Percentiles rank a stretch among this genome's conserved stretches.
Evolutionary conservation across 2,888 invertebrate species (phyloP).

Genomic region (Brachylomia viminalis): DNA sequence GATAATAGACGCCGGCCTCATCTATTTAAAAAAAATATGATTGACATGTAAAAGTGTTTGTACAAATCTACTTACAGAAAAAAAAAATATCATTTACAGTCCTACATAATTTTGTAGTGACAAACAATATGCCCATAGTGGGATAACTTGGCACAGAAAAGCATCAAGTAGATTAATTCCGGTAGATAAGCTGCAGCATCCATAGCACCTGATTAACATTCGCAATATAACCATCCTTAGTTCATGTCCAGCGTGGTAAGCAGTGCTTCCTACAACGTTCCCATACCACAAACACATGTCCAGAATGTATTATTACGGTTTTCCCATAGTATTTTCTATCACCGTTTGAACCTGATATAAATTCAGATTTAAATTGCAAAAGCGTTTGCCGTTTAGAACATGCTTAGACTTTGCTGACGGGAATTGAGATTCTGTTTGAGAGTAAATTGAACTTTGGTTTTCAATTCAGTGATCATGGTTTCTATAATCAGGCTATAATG

Average conservation of each 20-base stretch:
- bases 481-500: too few relatives aligned
- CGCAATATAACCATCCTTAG: slow-evolving; percentile 15
- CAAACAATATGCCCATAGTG: not conserved
- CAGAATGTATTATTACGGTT: slow-evolving; percentile 58
- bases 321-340: slow-evolving; percentile 61
- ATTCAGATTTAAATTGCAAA: slow-evolving; percentile 66
- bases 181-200: slow-evolving; percentile 47
- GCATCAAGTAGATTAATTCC: slow-evolving; percentile 40
- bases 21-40: too few relatives aligned
- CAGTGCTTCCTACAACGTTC: slow-evolving; percentile 48
- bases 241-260: slow-evolving; percentile 52
- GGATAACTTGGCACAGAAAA: not conserved
- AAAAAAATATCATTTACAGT: too few relatives aligned
- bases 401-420: slow-evolving; percentile 38
- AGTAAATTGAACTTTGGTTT: slow-evolving; percentile 9
- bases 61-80: too few relatives aligned
- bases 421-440: slow-evolving; percentile 36
- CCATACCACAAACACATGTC: slow-evolving; percentile 55
- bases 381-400: slow-evolving; percentile 51
- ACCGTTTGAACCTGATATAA: slow-evolving; percentile 61
- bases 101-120: too few relatives aligned
- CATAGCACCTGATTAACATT: slow-evolving; percentile 51
- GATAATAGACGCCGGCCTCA: too few relatives aligned
- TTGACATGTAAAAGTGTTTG: too few relatives aligned
- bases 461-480: not conserved